A percentile compares a stretch with the other conserved stretches of the same genome.
phyloP scores from a whole-genome alignment of 2,113 vertebrate genomes.

The Eidolon helvum region DNA sequence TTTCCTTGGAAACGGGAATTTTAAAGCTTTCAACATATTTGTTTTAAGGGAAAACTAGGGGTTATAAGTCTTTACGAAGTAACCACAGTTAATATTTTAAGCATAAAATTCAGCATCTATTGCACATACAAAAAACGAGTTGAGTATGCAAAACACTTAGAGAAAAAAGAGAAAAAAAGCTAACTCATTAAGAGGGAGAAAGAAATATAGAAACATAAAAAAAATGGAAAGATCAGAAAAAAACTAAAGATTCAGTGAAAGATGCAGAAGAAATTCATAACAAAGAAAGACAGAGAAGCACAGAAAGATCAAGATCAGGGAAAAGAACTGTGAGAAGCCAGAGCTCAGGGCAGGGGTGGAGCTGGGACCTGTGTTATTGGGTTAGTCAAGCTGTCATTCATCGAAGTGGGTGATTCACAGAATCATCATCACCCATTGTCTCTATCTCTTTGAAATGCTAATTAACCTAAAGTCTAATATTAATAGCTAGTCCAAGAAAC shows the following conservation, averaged over 20 bases:
- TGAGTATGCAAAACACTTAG: background rate
- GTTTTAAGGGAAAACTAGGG: background rate
- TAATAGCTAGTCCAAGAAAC: conserved; percentile 26
- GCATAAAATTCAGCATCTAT: background rate
- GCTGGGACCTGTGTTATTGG: conserved; percentile 21
- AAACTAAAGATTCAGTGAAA: background rate
- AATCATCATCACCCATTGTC: background rate
- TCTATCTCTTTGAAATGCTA: conserved; percentile 51
- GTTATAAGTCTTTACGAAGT: background rate
- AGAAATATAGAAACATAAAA: background rate
- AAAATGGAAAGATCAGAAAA: background rate
- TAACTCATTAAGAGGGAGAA: background rate
- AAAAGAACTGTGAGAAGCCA: background rate
- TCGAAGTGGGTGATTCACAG: background rate
- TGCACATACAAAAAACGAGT: background rate
- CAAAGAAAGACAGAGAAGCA: background rate
- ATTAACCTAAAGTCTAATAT: conserved; percentile 13
- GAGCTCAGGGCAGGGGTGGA: background rate
- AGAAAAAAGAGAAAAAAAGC: background rate
- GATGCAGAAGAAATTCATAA: background rate
- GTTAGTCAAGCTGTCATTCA: conserved; percentile 34
- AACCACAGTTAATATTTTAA: conserved; percentile 19
- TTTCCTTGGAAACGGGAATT: conserved; percentile 17
- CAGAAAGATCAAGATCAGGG: background rate
- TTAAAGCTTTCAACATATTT: background rate